Base-by-base conservation (phyloP, 2,797 vertebrate genomes). In the Falco columbarius region DNA sequence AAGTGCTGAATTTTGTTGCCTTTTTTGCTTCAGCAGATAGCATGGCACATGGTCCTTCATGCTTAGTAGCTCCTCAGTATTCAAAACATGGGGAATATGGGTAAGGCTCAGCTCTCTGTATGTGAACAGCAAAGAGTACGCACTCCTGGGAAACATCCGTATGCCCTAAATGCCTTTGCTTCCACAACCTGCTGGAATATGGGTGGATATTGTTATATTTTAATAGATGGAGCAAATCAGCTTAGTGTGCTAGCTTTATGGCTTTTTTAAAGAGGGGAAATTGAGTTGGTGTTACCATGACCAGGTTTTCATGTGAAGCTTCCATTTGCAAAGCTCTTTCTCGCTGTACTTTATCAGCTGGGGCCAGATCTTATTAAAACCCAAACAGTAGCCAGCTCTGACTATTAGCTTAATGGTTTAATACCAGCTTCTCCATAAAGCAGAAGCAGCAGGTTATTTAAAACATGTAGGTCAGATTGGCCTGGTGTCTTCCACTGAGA, bases 321-420 rank as follows among this genome's bases (percentile, higher is more conserved):
- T 89, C 83, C 32, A 46, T 58, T 82, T 88, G 62, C 30, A 81
- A 75, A 94, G 79, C 75, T 85, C 46, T 23, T 86, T 91, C 51
- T 83, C n/a, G 11, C 51, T 74, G 23, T 80, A 29, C 36, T 91
- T 94, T 86, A 88, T 96, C 91, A 88, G n/a, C 82, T 95, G 55
- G 22, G 18, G 40, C 24, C 84, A 91, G 72, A 73, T 86, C 84
- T 93, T 93, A 88, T 4, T 92, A 81, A 94, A 93, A 91, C 40
- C 40, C 71, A 81, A 89, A 89, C 84, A 89, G 72, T 77, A 91
- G 65, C 47, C 84, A 83, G 79, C 89, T 91, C 81, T 80, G 79
- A 76, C 77, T 94, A 23, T 83, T 91, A 93, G 79, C 92, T 83
- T 95, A 94, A 83, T 93, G 51, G 38, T 85, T 92, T 97, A 95